A percentile compares a stretch with the other conserved stretches of the same genome.
phyloP scores from a whole-genome alignment of 2,113 vertebrate genomes.

The Menura novaehollandiae region DNA sequence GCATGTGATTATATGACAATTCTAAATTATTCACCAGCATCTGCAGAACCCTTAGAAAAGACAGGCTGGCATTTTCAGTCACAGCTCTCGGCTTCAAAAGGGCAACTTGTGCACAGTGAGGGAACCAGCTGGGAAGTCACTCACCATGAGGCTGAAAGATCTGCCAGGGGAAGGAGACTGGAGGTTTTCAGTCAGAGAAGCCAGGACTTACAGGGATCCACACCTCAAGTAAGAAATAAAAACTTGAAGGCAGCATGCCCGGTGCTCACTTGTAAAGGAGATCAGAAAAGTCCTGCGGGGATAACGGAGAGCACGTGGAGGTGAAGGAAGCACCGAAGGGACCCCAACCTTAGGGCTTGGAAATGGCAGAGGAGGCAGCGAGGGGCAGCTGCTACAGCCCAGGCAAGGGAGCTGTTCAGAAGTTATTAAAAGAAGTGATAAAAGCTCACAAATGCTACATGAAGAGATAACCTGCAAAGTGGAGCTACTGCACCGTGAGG shows the following conservation, averaged over 20 bases:
- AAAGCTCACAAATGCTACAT: background rate
- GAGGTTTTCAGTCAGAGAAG: background rate
- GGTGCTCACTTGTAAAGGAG: background rate
- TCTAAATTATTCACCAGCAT: background rate
- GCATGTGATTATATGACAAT: background rate
- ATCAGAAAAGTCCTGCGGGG: background rate
- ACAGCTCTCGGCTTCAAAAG: background rate
- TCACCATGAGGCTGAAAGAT: background rate
- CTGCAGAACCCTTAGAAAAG: background rate
- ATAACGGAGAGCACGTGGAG: background rate
- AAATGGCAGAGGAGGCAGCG: rapidly evolving
- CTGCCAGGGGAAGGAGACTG: background rate
- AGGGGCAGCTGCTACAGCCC: background rate
- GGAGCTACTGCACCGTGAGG: background rate
- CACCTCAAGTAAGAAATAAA: background rate
- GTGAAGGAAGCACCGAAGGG: background rate
- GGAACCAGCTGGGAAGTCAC: background rate
- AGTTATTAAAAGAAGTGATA: background rate
- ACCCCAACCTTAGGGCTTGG: background rate
- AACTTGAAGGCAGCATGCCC: rapidly evolving
- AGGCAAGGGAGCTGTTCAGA: background rate
- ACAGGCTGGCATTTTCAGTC: background rate
- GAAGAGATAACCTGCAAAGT: background rate
- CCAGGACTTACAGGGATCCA: background rate
- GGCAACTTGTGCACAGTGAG: background rate